Evolutionary conservation across 2,113 vertebrate species (phyloP), one percentile per base, ranked within the genome.

Genomic region (Illadopsis cleaveri): DNA sequence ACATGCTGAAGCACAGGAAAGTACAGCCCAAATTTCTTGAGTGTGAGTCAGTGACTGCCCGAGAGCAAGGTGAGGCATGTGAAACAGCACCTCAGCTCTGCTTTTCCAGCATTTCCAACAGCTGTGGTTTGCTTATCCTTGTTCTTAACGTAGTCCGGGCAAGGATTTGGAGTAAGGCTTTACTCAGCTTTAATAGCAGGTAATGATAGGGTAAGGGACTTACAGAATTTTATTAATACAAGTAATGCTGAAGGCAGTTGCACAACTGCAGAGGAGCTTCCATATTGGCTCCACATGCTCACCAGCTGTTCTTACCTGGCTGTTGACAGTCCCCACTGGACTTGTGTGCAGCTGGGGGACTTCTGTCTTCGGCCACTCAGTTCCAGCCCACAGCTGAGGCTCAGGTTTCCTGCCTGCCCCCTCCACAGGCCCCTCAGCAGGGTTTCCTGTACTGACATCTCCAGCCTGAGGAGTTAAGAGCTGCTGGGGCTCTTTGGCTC

Each of bases 401-500:
- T 97, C 94, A 68, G 90, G 42, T 96, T 97, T 97, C 96, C 95
- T 97, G 95, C 88, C 82, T 72, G 7, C 89, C 95, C 95, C 92
- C 61, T 75, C 90, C 4, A 42, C 3, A 2, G 96, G 96, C 96
- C 96, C 86, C 96, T 97, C 82, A 10, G 66, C 58, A 13, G 40
- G 50, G 92, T 72, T 97, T 97, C 96, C 96, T 96, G 94, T 92
- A 25, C 92, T 83, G 53, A 79, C 85, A 86, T 37, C 88, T 82
- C 66, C 66, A 82, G 90, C 75, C 70, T 53, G 31, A 70, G 53
- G 68, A 77, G 88, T 30, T 20, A 4, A 68, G 90, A 79, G 87
- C 66, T 60, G 3, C 50, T 5, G 80, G 38, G 44, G 58, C 62
- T 88, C 7, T 56, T 24, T 3, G 18, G 84, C 47, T 72, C 22